These are phyloP conservation scores for Morpho helenor DNA, from an alignment of 2,888 invertebrate genomes.

Conservation along the genomic window DNA sequence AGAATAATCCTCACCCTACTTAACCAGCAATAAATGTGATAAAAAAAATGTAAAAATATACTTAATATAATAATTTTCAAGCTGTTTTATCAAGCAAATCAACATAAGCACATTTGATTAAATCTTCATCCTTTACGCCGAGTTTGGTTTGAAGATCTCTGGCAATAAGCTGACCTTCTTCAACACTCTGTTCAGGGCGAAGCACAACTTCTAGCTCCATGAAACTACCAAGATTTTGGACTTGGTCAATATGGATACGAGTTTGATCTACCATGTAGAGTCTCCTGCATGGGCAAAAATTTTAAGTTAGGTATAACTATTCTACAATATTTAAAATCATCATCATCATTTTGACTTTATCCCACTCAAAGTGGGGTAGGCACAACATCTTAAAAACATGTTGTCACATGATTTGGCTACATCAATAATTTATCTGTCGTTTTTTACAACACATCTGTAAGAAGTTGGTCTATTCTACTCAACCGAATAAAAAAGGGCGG, in stretches of 20 bases:
- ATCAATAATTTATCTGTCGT: not conserved
- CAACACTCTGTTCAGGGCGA: conserved; percentile 80
- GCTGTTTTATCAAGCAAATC: conserved; percentile 76
- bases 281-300: conserved; percentile 64
- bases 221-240: conserved; percentile 87
- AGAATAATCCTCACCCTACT: no score
- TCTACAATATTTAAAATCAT: not conserved
- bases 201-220: conserved; percentile 92
- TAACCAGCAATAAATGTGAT: not conserved
- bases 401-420: no score
- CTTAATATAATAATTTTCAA: no score
- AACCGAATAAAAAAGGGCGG: not conserved
- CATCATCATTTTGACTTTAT: no score
- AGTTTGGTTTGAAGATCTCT: conserved; percentile 83
- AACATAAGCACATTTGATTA: conserved; percentile 87
- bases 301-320: not conserved
- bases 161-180: conserved; percentile 86
- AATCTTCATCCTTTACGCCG: conserved; percentile 79
- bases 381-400: no score
- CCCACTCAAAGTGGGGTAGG: no score
- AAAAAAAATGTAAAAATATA: not conserved
- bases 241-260: conserved; percentile 92
- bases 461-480: not conserved
- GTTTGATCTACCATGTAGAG: conserved; percentile 91
- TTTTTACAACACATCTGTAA: not conserved